phyloP scores from a whole-genome alignment of 2,113 vertebrate genomes.

The Elaphurus davidianus region DNA sequence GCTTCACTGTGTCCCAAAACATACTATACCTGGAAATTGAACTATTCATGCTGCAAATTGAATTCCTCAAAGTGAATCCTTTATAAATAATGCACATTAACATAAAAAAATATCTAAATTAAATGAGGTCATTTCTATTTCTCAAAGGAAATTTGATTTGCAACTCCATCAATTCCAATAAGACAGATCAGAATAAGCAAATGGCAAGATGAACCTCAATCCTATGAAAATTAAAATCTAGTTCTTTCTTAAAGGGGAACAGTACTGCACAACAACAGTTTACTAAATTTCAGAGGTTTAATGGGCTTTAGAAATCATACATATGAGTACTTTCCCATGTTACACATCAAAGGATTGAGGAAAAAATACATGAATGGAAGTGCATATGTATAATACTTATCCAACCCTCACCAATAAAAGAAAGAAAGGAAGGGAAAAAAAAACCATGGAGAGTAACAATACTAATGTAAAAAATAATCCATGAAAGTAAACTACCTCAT shows the following conservation, averaged over 20 bases:
- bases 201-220: background rate
- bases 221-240: conserved; percentile 22
- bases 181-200: conserved; percentile 53
- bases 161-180: conserved; percentile 56
- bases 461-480: background rate
- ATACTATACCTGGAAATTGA: conserved; percentile 81
- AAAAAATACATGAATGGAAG: background rate
- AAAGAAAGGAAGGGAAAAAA: background rate
- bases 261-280: background rate
- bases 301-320: background rate
- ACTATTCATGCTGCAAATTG: conserved; percentile 84
- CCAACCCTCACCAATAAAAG: background rate
- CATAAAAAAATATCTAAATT: conserved; percentile 73
- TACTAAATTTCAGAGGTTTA: background rate
- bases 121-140: conserved; percentile 70
- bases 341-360: background rate
- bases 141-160: conserved; percentile 72
- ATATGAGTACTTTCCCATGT: background rate
- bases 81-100: conserved; percentile 79
- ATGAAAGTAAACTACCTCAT: background rate
- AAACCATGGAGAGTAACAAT: background rate
- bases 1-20: conserved; percentile 73
- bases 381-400: background rate
- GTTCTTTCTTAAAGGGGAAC: background rate
- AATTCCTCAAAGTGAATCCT: conserved; percentile 79